Base-by-base conservation (phyloP, 2,113 vertebrate species). In the Boleophthalmus pectinirostris region DNA sequence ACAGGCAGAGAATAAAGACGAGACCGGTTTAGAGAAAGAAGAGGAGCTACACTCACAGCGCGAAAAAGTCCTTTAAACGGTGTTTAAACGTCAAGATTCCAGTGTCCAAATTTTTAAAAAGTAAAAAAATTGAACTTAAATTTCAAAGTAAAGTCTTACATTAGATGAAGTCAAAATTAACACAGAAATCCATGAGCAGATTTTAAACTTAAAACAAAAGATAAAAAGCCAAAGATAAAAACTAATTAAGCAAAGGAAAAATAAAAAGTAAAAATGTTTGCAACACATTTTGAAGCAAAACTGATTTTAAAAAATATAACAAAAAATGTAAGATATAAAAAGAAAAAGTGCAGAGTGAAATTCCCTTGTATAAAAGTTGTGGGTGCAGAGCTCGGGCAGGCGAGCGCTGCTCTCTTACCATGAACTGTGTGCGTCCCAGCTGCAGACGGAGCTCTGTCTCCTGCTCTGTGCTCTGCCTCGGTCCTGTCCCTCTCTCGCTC, bases 401-500 rank as follows among this genome's bases (percentile, higher is more conserved):
- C 77, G 80, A 21, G 70, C 73, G 61, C 78, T 68, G 66, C 69
- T 87, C 79, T 89, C 91, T 93, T 92, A 93, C 92, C 92, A 93
- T 93, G 82, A 89, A 92, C 82, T 92, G 86, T 87, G 84, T 90
- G 78, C 83, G 88, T 93, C 90, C 92, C 90, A 88, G 86, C 88
- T 91, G 94, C 93, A 94, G 92, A 95, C 92, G 94, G 95, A 94
- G 94, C 93, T 87, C 82, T 89, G 83, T 86, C 89, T 87, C 80
- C 86, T 72, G 81, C 80, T 72, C 70, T 82, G 70, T 57, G 51
- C 51, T 54, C 46, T 47, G 46, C 15, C 80, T 80, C 73, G 83
- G 80, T 71, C 67, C 63, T 83, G 80, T 85, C 84, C 78, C 86
- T 88, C 85, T 82, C 88, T 69, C 56, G 68, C 82, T 83, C 87